A percentile compares a stretch with the other conserved stretches of the same genome.
Evolutionary conservation across 2,797 vertebrate genomes (phyloP).

Genomic region (Menidia menidia): DNA sequence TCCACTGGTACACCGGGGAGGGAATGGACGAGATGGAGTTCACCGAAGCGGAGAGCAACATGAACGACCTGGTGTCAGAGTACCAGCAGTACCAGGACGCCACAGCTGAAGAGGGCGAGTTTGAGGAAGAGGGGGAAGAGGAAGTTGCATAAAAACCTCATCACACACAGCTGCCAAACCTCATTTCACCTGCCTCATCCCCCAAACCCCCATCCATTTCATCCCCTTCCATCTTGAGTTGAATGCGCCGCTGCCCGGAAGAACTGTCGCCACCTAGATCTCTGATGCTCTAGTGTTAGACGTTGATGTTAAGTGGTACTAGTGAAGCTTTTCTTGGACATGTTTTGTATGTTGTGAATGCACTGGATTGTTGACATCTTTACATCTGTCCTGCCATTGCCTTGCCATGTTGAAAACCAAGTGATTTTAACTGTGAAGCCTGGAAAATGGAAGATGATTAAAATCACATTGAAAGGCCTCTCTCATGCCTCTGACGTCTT

Average conservation of each 20-base stretch:
- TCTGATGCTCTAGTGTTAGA: slow-evolving; percentile 54
- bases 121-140: slow-evolving; percentile 91
- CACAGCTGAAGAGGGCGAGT: slow-evolving; percentile 84
- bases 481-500: slow-evolving; percentile 36
- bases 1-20: slow-evolving; percentile 94
- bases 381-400: slow-evolving; percentile 48
- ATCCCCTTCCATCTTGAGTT: slow-evolving; percentile 20
- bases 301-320: slow-evolving; percentile 56
- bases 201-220: slow-evolving; percentile 2
- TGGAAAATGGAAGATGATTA: slow-evolving; percentile 63
- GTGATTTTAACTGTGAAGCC: slow-evolving; percentile 73
- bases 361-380: slow-evolving; percentile 54
- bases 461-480: slow-evolving; percentile 71
- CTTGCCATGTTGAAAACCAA: slow-evolving; percentile 46
- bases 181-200: slow-evolving; percentile 21
- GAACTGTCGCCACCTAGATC: slow-evolving; percentile 36
- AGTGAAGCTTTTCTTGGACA: slow-evolving; percentile 18
- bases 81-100: slow-evolving; percentile 95
- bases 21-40: slow-evolving; percentile 95
- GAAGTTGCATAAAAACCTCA: slow-evolving; percentile 82
- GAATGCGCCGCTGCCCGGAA: slow-evolving; percentile 28
- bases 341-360: slow-evolving; percentile 72
- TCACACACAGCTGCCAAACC: slow-evolving; percentile 6
- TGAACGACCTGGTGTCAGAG: slow-evolving; percentile 93
- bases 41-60: slow-evolving; percentile 95